phyloP scores from a whole-genome alignment of 2,113 vertebrate species.

The Alethe diademata region DNA sequence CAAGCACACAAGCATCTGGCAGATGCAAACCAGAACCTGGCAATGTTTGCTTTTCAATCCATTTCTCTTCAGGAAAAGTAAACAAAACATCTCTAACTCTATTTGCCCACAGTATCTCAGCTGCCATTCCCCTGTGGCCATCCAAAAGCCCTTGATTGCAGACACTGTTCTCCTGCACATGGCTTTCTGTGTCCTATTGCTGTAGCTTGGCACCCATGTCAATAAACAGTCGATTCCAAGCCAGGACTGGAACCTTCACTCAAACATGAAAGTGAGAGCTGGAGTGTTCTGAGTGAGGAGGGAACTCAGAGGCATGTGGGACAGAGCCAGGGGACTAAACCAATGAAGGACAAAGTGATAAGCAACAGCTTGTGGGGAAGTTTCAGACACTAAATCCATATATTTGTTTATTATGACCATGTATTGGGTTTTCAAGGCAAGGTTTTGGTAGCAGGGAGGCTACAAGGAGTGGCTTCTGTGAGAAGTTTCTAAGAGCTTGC shows the following conservation, averaged over 20 bases:
- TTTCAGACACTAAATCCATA: background rate
- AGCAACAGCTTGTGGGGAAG: background rate
- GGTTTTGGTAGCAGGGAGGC: background rate
- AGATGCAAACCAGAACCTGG: background rate
- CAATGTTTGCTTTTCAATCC: background rate
- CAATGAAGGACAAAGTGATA: background rate
- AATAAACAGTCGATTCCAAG: accelerated
- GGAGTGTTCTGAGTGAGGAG: background rate
- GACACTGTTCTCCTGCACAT: background rate
- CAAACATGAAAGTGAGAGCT: background rate
- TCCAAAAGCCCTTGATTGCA: background rate
- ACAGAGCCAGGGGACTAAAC: background rate
- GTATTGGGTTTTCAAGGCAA: background rate
- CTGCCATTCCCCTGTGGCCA: background rate
- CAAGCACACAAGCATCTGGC: background rate
- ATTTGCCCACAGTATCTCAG: background rate
- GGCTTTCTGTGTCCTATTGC: background rate
- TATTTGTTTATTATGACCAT: background rate
- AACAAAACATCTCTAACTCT: background rate
- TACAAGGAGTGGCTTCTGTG: background rate
- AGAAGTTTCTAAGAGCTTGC: background rate
- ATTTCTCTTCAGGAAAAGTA: background rate
- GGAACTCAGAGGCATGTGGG: background rate
- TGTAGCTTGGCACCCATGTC: background rate
- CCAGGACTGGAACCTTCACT: background rate